Conservation (phyloP, 2,888 invertebrate species). For the Meganola albula region DNA sequence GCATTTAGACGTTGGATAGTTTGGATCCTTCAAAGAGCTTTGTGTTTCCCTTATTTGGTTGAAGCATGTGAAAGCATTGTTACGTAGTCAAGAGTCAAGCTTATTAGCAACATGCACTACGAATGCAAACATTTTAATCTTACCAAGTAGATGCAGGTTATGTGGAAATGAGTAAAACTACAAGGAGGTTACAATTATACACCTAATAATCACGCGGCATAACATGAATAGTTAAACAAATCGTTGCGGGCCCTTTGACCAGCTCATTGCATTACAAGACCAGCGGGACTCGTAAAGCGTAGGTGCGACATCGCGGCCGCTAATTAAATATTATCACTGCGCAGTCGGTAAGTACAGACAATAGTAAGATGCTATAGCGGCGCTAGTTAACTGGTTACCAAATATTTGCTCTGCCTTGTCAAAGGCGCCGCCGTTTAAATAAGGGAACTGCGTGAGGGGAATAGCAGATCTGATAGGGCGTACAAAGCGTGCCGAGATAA, state of each 20-base stretch:
- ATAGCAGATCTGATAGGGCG: constrained; percentile 59
- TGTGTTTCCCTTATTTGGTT: constrained; percentile 37
- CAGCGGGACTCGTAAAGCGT: constrained; percentile 40
- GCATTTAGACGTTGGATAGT: constrained; percentile 26
- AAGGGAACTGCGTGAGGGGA: constrained; percentile 45
- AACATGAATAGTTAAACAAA: constrained; percentile 55
- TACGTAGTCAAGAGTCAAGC: no score
- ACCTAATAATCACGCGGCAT: constrained; percentile 51
- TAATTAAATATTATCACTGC: constrained; percentile 75
- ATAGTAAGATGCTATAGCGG: constrained; percentile 63
- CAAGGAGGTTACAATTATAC: no score
- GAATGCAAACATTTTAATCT: no score
- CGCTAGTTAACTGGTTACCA: constrained; percentile 68
- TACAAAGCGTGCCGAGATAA: constrained; percentile 57
- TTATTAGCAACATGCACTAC: no score
- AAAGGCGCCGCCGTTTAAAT: constrained; percentile 66
- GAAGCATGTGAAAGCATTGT: constrained; percentile 37
- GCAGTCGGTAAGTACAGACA: constrained; percentile 63
- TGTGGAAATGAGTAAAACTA: no score
- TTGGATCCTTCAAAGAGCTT: constrained; percentile 30
- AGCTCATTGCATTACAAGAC: constrained; percentile 43
- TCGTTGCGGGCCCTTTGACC: constrained; percentile 57
- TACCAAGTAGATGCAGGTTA: no score
- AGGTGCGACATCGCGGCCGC: constrained; percentile 68
- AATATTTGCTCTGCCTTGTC: constrained; percentile 66